Percentiles rank a stretch among this genome's conserved stretches.
These are phyloP conservation scores for Epinephelus lanceolatus DNA, from an alignment of 2,113 vertebrate species.

Conservation along the genomic window DNA sequence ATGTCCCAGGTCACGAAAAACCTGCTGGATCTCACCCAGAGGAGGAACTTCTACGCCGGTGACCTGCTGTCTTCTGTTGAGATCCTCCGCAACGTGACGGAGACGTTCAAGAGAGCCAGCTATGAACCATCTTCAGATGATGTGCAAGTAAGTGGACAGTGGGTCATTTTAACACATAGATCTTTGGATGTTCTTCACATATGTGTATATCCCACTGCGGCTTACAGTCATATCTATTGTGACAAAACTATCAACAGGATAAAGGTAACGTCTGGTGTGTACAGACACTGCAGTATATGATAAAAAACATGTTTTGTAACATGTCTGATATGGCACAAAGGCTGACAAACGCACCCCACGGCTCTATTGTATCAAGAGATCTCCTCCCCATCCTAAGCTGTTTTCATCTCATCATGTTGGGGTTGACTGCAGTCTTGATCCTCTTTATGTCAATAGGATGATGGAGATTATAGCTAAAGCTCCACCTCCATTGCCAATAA, in stretches of 20 bases:
- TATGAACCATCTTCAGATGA: constrained; percentile 98
- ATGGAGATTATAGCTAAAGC: constrained; percentile 78
- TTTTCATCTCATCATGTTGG: constrained; percentile 72
- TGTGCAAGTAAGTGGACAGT: constrained; percentile 89
- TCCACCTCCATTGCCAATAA: constrained; percentile 73
- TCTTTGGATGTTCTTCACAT: too few relatives aligned
- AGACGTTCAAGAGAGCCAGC: constrained; percentile 97
- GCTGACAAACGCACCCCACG: constrained; percentile 35
- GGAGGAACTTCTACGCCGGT: constrained; percentile 96
- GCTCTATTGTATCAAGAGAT: constrained; percentile 68
- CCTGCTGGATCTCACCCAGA: constrained; percentile 96
- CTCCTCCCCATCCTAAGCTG: constrained; percentile 62
- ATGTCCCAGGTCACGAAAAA: constrained; percentile 99
- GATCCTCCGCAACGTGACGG: constrained; percentile 98
- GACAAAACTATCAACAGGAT: neutral
- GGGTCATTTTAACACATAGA: neutral
- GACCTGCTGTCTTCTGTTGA: constrained; percentile 98
- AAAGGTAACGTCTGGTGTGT: neutral
- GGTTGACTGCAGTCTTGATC: constrained; percentile 75
- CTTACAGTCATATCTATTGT: neutral
- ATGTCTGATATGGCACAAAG: constrained; percentile 50
- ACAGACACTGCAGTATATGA: neutral
- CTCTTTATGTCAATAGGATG: constrained; percentile 81
- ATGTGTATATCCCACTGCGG: neutral
- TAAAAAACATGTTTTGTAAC: neutral